A percentile compares a stretch with the other conserved stretches of the same genome.
Evolutionary conservation across 2,113 vertebrate species (phyloP).

Genomic region (Campylomormyrus tamandua): DNA sequence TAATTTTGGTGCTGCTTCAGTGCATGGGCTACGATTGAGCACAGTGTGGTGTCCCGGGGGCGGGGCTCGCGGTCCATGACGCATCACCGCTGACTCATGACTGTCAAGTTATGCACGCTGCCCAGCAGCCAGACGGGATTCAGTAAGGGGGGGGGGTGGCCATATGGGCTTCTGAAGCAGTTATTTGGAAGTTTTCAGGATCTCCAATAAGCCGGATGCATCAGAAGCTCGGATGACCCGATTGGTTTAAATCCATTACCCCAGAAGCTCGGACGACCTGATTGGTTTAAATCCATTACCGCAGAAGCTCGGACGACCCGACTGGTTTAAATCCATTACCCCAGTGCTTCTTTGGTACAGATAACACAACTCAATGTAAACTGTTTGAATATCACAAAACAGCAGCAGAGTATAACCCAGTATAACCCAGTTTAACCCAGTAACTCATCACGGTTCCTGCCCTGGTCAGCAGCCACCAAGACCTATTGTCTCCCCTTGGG

Average conservation of each 20-base stretch:
- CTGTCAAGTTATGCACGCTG: slow-evolving; percentile 28
- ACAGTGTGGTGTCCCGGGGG: not conserved
- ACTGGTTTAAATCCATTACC: not conserved
- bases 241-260: not conserved
- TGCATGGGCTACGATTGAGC: slow-evolving; percentile 17
- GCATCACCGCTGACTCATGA: slow-evolving; percentile 51
- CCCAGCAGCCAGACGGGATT: slow-evolving; percentile 17
- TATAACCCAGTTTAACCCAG: not conserved
- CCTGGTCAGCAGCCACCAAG: not conserved
- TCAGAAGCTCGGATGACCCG: not conserved
- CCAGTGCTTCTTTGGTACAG: not conserved
- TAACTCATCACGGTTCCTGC: not conserved
- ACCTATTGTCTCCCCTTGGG: not conserved
- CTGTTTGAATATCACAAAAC: not conserved
- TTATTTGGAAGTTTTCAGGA: not conserved
- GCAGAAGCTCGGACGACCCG: not conserved
- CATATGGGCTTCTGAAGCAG: not conserved
- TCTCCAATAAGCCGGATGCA: not conserved
- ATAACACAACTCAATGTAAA: not conserved
- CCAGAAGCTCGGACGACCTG: not conserved
- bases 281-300: not conserved
- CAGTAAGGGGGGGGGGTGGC: slow-evolving; percentile 16
- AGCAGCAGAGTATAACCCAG: not conserved
- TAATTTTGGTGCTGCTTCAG: slow-evolving; percentile 33
- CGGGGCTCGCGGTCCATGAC: slow-evolving; percentile 20